Evolutionary conservation across 2,113 vertebrate species (phyloP), one percentile per base, ranked within the genome.

Genomic region (Myotis brandtii): DNA sequence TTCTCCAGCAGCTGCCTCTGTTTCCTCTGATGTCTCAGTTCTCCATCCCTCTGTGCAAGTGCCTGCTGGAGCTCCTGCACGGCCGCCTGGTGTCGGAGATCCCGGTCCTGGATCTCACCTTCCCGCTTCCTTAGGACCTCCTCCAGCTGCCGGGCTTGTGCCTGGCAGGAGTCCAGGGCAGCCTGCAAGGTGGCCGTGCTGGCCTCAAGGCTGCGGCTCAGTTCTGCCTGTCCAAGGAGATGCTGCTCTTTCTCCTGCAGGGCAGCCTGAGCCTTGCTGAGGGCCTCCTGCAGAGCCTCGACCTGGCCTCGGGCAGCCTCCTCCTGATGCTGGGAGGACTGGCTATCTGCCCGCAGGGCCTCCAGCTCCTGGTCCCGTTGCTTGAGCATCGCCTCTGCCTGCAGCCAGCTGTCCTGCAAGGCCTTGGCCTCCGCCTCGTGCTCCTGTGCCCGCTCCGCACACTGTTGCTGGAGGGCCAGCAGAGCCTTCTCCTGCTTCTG

Each of bases 171-270:
- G 14, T 96, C 94, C 79, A 98, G 93, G 14, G 98, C 93, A 2
- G 82, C 64, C 82, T 95, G 92, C 52, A 95, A 86, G 21, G 80
- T 93, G 85, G 97, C 70, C 0, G 90, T 92, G 85, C 50, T 86
- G 87, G 92, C 72, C 54, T 96, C 96, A 9, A 98, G 96, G 0
- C 34, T 25, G 32, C 16, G 95, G 23, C 93, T 97, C 95, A 98
- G 79, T 59, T 98, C 96, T 3, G 86, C 82, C 91, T 98, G 98
- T 6, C 52, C 83, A 25, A 97, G 97, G 50, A 98, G 93, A 73
- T 95, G 97, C n/a, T 96, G 91, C 59, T 52, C 87, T 52, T 97
- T 98, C 48, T 98, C 92, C 83, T 95, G 96, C 67, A 98, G 79
- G 84, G 93, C 95, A 30, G 97, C 97, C 32, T 96, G 87, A 75